Evolutionary conservation across 2,888 invertebrate genomes (phyloP).

Genomic region (Euphydryas editha): DNA sequence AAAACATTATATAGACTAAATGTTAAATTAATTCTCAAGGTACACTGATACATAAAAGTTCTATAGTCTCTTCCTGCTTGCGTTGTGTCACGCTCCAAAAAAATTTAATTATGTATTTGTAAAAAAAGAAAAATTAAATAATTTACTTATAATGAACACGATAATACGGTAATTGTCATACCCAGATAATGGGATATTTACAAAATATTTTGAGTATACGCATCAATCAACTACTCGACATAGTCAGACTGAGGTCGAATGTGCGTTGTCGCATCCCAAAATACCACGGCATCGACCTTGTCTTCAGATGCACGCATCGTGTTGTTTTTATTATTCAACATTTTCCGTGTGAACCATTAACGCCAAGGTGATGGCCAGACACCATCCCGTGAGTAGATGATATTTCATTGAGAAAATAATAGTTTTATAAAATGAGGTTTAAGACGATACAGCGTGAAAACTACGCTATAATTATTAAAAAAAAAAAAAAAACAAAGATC

Average conservation of each 20-base stretch:
- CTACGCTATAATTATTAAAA: neutral
- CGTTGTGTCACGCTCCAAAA: conserved; percentile 5
- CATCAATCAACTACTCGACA: conserved; percentile 71
- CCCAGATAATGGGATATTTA: conserved; percentile 42
- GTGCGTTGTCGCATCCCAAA: conserved; percentile 70
- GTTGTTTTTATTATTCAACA: conserved; percentile 74
- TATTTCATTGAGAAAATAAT: conserved; percentile 33
- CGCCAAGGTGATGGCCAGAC: conserved; percentile 73
- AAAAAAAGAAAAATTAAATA: neutral
- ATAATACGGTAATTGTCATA: neutral
- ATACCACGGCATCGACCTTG: conserved; percentile 80
- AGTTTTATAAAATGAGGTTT: neutral
- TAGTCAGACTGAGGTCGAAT: conserved; percentile 56
- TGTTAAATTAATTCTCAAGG: conserved; percentile 1
- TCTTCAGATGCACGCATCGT: conserved; percentile 69
- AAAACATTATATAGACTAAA: too few species aligned
- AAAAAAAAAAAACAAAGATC: neutral
- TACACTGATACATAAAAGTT: neutral
- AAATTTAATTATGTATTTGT: neutral
- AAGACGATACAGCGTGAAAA: neutral
- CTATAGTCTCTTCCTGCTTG: conserved; percentile 3
- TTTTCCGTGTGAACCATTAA: conserved; percentile 63
- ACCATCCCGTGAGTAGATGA: conserved; percentile 34
- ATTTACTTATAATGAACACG: neutral
- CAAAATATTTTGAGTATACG: conserved; percentile 61